A percentile compares a stretch with the other conserved stretches of the same genome.
These are phyloP conservation scores for Orientallactaga sibirica DNA, from an alignment of 2,797 vertebrate species.

Conservation along the genomic window DNA sequence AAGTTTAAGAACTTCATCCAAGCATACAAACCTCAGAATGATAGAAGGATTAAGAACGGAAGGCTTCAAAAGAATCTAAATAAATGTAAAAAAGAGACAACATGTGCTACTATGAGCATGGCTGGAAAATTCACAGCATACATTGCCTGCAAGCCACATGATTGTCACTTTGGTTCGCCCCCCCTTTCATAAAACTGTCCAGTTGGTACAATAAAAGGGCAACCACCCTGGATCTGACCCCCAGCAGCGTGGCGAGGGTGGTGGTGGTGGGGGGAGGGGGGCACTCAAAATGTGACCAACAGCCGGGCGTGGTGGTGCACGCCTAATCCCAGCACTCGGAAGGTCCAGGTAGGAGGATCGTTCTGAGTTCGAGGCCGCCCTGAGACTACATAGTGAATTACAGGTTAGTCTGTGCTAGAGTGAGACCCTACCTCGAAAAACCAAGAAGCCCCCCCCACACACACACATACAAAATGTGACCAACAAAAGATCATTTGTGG, in stretches of 20 bases:
- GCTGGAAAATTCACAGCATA: background rate
- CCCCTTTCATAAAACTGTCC: background rate
- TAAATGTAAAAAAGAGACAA: background rate
- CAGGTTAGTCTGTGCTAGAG: no score
- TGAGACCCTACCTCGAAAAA: no score
- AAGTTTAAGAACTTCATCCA: constrained; percentile 6
- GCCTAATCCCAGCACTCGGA: no score
- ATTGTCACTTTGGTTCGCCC: background rate
- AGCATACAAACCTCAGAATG: background rate
- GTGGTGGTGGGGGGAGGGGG: no score
- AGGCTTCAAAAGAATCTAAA: background rate
- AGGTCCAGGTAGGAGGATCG: no score
- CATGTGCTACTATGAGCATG: background rate
- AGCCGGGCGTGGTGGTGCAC: no score
- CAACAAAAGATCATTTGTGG: background rate
- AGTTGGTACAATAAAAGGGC: background rate
- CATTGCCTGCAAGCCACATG: background rate
- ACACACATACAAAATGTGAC: no score
- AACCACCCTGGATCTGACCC: background rate
- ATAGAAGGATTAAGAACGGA: background rate
- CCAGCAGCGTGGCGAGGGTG: background rate
- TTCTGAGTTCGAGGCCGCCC: no score
- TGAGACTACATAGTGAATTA: no score
- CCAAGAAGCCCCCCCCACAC: no score
- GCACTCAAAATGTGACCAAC: no score